Evolutionary conservation across 2,113 vertebrate species (phyloP).

Genomic region (Antigone vipio): DNA sequence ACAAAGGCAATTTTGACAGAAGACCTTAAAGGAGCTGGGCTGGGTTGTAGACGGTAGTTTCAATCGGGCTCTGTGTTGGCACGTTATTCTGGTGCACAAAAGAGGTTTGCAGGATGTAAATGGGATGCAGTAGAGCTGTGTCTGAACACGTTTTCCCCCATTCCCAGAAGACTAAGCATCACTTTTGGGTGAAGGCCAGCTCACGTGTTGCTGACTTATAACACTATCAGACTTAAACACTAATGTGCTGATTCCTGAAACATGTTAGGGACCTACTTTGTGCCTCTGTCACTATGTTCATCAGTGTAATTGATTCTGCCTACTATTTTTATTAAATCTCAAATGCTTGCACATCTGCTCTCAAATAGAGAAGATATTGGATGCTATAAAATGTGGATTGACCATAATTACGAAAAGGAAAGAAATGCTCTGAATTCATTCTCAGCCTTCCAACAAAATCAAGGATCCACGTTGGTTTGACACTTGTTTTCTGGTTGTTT

Average conservation of each 20-base stretch:
- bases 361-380: not conserved
- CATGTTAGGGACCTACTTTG: not conserved
- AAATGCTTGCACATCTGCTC: too few relatives aligned
- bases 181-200: not conserved
- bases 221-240: not conserved
- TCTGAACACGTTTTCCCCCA: rapidly evolving
- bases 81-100: not conserved
- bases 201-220: not conserved
- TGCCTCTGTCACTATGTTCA: rapidly evolving
- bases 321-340: not conserved
- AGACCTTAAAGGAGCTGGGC: not conserved
- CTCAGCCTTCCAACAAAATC: not conserved
- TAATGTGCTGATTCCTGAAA: not conserved
- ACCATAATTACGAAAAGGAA: not conserved
- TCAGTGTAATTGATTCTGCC: not conserved
- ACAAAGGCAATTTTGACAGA: not conserved
- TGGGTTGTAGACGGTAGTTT: not conserved
- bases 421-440: not conserved
- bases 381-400: not conserved
- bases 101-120: not conserved
- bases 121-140: not conserved
- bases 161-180: not conserved
- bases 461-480: too few relatives aligned
- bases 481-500: not conserved
- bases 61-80: rapidly evolving